These are phyloP conservation scores for Hippocampus abdominalis DNA, from an alignment of 2,113 vertebrate genomes.

Conservation along the genomic window DNA sequence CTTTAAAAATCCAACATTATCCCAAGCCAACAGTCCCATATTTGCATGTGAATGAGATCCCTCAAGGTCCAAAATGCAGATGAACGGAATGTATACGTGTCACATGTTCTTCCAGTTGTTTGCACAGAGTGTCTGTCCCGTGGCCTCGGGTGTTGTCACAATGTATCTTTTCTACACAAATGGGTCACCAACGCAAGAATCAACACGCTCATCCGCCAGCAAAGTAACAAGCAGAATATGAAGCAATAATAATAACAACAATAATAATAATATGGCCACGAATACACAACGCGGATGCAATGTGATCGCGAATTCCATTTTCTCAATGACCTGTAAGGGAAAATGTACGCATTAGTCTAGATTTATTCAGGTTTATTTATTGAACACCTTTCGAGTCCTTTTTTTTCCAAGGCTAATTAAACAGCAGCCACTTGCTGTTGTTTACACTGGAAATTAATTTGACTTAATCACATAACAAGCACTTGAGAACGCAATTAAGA, in stretches of 20 bases:
- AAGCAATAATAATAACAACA: constrained; percentile 9
- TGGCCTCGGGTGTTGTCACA: constrained; percentile 24
- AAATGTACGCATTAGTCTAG: neutral
- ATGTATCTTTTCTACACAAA: constrained; percentile 31
- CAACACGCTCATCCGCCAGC: constrained; percentile 26
- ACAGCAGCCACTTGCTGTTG: neutral
- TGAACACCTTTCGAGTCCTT: neutral
- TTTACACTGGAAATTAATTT: neutral
- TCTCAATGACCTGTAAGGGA: neutral
- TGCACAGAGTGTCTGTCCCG: constrained; percentile 23
- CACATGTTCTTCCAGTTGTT: constrained; percentile 6
- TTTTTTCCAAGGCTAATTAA: neutral
- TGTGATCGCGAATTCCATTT: neutral
- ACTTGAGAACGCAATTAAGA: neutral
- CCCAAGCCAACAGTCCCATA: too few species aligned
- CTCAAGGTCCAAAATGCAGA: neutral
- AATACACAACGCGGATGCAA: neutral
- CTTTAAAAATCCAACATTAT: too few species aligned
- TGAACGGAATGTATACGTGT: neutral
- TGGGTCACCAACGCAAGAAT: constrained; percentile 36
- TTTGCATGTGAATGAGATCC: neutral
- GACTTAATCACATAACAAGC: constrained; percentile 7
- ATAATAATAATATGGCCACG: neutral
- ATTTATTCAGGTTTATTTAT: neutral
- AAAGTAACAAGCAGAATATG: constrained; percentile 20